Evolutionary conservation across 2,888 invertebrate genomes (phyloP).

Genomic region (Lepidocyrtoides sp.): DNA sequence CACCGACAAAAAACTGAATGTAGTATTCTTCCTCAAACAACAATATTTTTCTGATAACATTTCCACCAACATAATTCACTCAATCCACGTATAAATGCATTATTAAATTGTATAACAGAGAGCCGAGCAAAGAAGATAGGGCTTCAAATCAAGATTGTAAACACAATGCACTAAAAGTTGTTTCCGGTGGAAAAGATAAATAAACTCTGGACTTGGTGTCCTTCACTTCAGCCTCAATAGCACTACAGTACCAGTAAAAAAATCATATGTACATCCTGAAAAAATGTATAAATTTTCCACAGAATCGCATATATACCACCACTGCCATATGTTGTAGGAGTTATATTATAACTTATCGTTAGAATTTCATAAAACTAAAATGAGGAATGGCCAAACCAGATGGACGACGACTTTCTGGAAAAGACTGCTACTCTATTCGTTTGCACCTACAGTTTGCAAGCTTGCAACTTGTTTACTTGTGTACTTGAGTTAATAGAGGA

Average conservation of each 20-base stretch:
- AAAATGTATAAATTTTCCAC: not conserved
- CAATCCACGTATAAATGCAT: too few species aligned
- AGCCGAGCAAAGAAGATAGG: too few species aligned
- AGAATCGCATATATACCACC: too few species aligned
- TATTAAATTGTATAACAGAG: too few species aligned
- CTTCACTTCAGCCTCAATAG: not conserved
- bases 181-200: constrained; percentile 25
- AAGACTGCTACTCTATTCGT: not conserved
- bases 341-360: too few species aligned
- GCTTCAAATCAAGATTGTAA: constrained; percentile 8
- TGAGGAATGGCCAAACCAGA: too few species aligned
- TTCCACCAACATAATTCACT: too few species aligned
- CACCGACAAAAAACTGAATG: not conserved
- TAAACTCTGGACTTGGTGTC: not conserved
- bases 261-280: not conserved
- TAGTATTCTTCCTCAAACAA: not conserved
- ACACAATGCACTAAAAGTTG: constrained; percentile 15
- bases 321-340: not conserved
- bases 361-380: too few species aligned
- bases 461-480: not conserved
- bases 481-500: too few species aligned
- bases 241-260: not conserved
- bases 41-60: not conserved
- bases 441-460: too few species aligned
- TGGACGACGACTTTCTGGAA: not conserved